Conservation (phyloP, 1,140 invertebrate species). For the Bursaphelenchus mucronatus region DNA sequence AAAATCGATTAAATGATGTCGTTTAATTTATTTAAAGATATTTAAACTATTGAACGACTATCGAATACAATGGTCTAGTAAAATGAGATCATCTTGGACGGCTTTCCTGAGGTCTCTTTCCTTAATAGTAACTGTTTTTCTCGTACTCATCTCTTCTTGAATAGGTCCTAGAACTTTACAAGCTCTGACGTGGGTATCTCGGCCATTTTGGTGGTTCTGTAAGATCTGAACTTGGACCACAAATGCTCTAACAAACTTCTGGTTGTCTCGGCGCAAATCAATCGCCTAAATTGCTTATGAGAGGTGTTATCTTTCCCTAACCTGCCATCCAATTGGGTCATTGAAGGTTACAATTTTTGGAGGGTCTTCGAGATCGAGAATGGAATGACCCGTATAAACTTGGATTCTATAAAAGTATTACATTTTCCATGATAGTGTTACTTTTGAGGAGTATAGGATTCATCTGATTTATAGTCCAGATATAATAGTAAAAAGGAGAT, state of each 20-base stretch:
- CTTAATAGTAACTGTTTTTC: neutral
- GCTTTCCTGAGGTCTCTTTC: constrained; percentile 2
- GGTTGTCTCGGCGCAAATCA: constrained; percentile 30
- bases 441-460: constrained; percentile 94
- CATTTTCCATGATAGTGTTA: constrained; percentile 51
- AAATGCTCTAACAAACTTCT: constrained; percentile 25
- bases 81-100: constrained; percentile 1
- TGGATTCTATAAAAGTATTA: constrained; percentile 31
- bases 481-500: constrained; percentile 92
- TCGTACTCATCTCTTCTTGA: constrained; percentile 10
- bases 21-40: no score
- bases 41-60: neutral
- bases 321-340: constrained; percentile 92
- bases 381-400: constrained; percentile 38
- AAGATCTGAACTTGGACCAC: constrained; percentile 65
- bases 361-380: constrained; percentile 80
- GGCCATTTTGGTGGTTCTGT: constrained; percentile 87
- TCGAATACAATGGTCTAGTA: constrained; percentile 11
- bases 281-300: constrained; percentile 90
- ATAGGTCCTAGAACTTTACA: constrained; percentile 27
- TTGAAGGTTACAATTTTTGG: constrained; percentile 87
- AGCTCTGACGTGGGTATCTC: constrained; percentile 89
- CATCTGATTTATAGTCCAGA: constrained; percentile 94
- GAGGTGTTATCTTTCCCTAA: constrained; percentile 79
- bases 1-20: no score